Base-by-base conservation (phyloP, 1,140 invertebrate genomes). In the Hormaphis cornu region DNA sequence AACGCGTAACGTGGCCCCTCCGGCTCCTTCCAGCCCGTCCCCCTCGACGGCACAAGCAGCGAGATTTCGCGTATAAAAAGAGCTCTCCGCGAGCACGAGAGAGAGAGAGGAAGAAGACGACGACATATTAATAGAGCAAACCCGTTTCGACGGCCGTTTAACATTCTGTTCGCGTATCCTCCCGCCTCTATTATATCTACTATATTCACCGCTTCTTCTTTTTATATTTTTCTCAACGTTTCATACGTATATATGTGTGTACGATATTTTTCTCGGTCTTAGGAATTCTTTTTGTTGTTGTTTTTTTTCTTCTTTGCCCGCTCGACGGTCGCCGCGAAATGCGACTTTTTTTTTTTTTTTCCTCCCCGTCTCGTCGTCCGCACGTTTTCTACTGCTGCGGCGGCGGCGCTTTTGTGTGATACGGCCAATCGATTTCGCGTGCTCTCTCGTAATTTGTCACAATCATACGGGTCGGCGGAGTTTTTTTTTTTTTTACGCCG, bases 341-440 rank as follows among this genome's bases (percentile, higher is more conserved):
- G 12, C 3, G 20, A 16, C n/a, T 53, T 53, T 53, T 53, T 50
- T 4, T 24, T 50, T 24, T 50, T 50, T 24, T 50, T 24, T 58
- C 40, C 16, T 26, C n/a, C 33, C 16, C 24, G 4, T 28, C 40
- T 9, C 37, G 56, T 1, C 26, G 56, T 35, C 56, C 24, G 40
- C 40, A 46, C 46, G 61, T 48, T 66, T 48, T n/a, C 42, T 18
- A 16, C 28, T 9, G 53, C 48, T 12, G 20, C 20, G 35, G 37
- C 61, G 44, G 26, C 59, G 59, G 59, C 59, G 59, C 59, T 48
- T 63, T 63, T 63, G 59, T n/a, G n/a, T n/a, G n/a, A n/a, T n/a
- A 63, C 33, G 59, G 24, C 24, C 28, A 22, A 50, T 44, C 61
- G 61, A 66, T 66, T 66, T 66, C 61, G 42, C 44, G 35, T 66